These are phyloP conservation scores for Dolichoris vasculosae DNA, from an alignment of 1,140 invertebrate genomes.

Conservation along the genomic window DNA sequence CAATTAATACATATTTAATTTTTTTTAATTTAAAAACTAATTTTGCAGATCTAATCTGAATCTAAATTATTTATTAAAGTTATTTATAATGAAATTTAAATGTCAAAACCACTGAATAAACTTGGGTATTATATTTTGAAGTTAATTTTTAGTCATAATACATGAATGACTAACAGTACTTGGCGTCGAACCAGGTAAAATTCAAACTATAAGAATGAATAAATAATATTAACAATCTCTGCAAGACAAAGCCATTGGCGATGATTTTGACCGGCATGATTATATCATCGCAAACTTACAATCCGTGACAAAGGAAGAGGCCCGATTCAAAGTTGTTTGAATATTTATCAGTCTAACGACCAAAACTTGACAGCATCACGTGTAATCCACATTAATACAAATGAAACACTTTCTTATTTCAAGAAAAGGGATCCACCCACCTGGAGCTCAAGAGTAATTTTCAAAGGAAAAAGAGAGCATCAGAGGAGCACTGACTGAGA, in stretches of 20 bases:
- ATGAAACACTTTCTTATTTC: conserved; percentile 49
- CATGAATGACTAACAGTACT: conserved; percentile 17
- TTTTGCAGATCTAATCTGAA: neutral
- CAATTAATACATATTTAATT: neutral
- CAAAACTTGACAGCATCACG: neutral
- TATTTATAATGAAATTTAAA: neutral
- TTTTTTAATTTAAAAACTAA: neutral
- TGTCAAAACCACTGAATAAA: neutral
- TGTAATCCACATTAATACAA: conserved; percentile 47
- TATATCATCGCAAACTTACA: conserved; percentile 30
- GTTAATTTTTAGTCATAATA: conserved; percentile 2
- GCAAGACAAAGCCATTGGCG: neutral
- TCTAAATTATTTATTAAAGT: neutral
- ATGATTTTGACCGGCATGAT: neutral
- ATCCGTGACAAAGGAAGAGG: conserved; percentile 22
- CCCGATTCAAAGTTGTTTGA: neutral
- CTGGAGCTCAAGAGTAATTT: conserved; percentile 46
- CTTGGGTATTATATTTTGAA: neutral
- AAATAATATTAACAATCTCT: neutral
- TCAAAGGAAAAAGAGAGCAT: conserved; percentile 33
- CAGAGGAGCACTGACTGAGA: neutral
- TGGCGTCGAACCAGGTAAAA: neutral
- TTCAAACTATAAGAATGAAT: neutral
- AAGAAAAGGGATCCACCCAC: conserved; percentile 17
- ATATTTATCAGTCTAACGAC: conserved; percentile 37